These are phyloP conservation scores for Agapornis canus DNA, from an alignment of 2,797 vertebrate species.

Conservation along the genomic window DNA sequence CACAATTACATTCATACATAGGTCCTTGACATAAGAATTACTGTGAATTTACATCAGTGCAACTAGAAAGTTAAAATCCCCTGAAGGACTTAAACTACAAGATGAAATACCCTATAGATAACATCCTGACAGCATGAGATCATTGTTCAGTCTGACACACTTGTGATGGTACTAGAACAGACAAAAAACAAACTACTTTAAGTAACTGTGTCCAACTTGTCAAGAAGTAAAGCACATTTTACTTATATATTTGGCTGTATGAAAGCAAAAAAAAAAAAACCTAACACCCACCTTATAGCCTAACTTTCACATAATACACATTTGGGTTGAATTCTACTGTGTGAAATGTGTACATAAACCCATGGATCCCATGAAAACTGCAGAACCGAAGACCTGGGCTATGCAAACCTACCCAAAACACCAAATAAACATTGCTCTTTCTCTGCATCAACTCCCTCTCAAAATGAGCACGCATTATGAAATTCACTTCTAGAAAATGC, in stretches of 20 bases:
- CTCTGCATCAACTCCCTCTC: not conserved
- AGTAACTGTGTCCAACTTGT: not conserved
- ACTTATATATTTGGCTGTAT: not conserved
- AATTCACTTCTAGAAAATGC: not conserved
- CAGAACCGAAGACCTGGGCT: not conserved
- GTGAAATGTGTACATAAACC: not conserved
- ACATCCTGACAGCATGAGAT: not conserved
- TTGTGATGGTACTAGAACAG: not conserved
- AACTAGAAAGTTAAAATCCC: not conserved
- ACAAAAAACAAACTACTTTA: not conserved
- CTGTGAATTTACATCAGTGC: not conserved
- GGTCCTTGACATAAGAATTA: not conserved
- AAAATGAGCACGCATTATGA: not conserved
- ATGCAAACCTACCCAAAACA: not conserved
- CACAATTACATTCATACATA: not conserved
- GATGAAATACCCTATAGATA: not conserved
- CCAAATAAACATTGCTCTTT: not conserved
- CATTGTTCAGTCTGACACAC: not conserved
- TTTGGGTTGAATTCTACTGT: not conserved
- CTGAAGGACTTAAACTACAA: not conserved
- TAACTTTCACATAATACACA: not conserved
- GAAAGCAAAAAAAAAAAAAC: not conserved
- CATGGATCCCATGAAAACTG: not conserved
- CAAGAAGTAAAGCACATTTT: not conserved
- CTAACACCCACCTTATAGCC: not conserved